phyloP scores from a whole-genome alignment of 2,888 invertebrate species.

The Caenorhabditis imperialis region DNA sequence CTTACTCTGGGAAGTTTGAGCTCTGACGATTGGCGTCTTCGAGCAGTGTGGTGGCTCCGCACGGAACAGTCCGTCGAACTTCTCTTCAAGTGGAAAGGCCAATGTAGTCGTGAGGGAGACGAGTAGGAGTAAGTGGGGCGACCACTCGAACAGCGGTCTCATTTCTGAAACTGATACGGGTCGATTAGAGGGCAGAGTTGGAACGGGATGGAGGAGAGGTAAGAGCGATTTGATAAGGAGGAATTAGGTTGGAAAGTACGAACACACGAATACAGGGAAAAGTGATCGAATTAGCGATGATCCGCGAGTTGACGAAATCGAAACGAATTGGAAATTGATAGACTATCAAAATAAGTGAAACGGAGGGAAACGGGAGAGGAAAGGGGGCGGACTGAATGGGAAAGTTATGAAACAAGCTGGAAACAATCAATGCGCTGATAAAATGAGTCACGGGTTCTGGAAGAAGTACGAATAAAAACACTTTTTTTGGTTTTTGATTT shows the following conservation, averaged over 20 bases:
- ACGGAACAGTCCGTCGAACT: conserved; percentile 59
- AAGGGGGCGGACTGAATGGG: neutral
- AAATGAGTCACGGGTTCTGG: too few relatives aligned
- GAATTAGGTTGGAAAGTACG: conserved; percentile 35
- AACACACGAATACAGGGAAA: conserved; percentile 1
- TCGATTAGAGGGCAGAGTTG: conserved; percentile 1
- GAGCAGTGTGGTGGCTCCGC: conserved; percentile 69
- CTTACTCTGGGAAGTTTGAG: conserved; percentile 62
- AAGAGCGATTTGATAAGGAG: conserved; percentile 30
- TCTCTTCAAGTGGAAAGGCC: conserved; percentile 41
- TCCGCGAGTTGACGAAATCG: conserved; percentile 28
- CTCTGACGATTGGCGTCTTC: conserved; percentile 62
- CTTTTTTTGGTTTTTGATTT: too few relatives aligned
- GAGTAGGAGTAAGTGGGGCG: conserved; percentile 18
- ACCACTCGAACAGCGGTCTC: conserved; percentile 41
- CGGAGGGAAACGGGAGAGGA: conserved; percentile 1
- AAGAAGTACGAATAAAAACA: too few relatives aligned
- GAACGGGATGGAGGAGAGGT: too few relatives aligned
- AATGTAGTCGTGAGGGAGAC: neutral
- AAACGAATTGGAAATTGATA: conserved; percentile 26
- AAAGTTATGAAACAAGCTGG: neutral
- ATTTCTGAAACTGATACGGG: conserved; percentile 22
- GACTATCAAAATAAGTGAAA: conserved; percentile 38
- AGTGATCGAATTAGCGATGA: conserved; percentile 46
- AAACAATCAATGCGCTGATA: neutral